A percentile compares a stretch with the other conserved stretches of the same genome.
Conservation (phyloP, 2,797 vertebrate genomes). For the Furcifer pardalis region DNA sequence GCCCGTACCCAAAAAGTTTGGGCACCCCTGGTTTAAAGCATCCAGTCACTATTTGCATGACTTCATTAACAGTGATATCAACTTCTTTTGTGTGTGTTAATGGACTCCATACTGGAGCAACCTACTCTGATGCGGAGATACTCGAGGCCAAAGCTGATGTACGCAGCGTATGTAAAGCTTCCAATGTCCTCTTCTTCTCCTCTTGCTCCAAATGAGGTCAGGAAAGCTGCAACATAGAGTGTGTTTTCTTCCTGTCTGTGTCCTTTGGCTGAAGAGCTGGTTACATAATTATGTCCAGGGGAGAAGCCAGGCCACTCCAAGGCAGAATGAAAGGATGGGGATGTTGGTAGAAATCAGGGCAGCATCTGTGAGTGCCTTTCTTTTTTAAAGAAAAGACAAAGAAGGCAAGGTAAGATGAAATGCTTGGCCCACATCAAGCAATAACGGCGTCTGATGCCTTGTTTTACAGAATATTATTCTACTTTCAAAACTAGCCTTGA, state of each 20-base stretch:
- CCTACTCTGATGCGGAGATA: no score
- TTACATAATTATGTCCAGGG: conserved; percentile 9
- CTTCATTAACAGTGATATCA: no score
- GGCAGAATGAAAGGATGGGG: neutral
- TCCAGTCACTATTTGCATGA: no score
- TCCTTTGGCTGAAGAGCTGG: neutral
- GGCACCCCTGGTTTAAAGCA: no score
- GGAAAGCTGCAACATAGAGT: neutral
- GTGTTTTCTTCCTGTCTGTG: neutral
- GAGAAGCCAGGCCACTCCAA: neutral
- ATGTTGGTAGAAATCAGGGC: neutral
- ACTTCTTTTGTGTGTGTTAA: no score
- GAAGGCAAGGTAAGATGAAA: conserved; percentile 12
- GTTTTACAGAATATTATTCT: neutral
- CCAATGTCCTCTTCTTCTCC: neutral
- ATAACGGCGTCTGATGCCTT: neutral
- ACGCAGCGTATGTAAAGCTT: no score
- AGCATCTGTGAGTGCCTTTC: neutral
- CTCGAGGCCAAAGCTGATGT: no score
- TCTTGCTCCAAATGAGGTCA: neutral
- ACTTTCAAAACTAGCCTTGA: neutral
- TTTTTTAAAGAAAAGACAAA: neutral
- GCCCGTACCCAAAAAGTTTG: no score
- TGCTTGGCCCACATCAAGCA: neutral
- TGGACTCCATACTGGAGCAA: no score